Evolutionary conservation across 2,888 invertebrate species (phyloP).

Genomic region (Lasioglossum oenotherae): DNA sequence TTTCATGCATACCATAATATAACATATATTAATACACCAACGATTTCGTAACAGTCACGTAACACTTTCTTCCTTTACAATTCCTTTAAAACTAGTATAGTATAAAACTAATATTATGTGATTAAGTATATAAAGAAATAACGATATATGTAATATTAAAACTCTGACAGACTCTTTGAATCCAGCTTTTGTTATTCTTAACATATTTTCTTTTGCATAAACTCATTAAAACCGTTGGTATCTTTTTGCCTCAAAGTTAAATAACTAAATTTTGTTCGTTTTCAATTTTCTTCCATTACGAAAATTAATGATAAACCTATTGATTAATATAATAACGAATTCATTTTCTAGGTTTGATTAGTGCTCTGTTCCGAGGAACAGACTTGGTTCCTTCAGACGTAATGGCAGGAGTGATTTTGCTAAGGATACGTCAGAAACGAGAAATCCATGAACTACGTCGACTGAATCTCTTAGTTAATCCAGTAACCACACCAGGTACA

Average conservation of each 20-base stretch:
- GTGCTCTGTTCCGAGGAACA: slow-evolving; percentile 92
- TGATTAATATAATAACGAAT: background rate
- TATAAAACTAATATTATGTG: background rate
- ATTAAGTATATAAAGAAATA: background rate
- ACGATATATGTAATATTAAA: background rate
- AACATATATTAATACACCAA: background rate
- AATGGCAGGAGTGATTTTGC: slow-evolving; percentile 93
- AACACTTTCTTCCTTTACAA: background rate
- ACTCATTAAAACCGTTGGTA: background rate
- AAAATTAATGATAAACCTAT: background rate
- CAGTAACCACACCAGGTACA: slow-evolving; percentile 86
- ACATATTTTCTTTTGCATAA: background rate
- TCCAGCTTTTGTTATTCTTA: background rate
- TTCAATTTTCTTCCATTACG: background rate
- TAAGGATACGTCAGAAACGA: slow-evolving; percentile 91
- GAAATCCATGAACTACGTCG: slow-evolving; percentile 90
- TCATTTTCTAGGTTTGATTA: slow-evolving; percentile 87
- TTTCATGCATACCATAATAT: background rate
- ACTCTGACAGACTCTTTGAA: background rate
- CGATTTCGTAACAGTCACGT: background rate
- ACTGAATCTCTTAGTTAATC: slow-evolving; percentile 88
- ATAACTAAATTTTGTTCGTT: background rate
- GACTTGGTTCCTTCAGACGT: slow-evolving; percentile 96
- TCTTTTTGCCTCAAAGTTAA: background rate
- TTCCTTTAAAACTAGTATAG: background rate